Evolutionary conservation across 2,797 vertebrate species (phyloP), one percentile per base, ranked within the genome.

Genomic region (Rhinichthys osculus): DNA sequence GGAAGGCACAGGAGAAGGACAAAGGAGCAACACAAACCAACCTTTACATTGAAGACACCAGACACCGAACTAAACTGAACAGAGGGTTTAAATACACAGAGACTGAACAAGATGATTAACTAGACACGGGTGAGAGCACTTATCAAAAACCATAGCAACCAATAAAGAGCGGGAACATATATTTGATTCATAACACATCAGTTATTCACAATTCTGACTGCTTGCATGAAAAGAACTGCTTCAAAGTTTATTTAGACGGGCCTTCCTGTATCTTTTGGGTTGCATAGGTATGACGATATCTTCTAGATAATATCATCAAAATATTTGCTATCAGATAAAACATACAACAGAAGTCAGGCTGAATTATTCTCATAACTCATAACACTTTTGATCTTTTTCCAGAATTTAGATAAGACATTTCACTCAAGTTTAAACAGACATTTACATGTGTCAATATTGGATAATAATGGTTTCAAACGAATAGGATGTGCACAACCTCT

Each of bases 391-490:
- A 40, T 5, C 21, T 40, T 42, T 62, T 59, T 27, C 21, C 52
- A 27, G 35, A 27, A 62, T 27, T 16, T 1, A 67, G 70, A 44
- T 10, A 21, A 79, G 59, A 30, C n/a, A 66, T 66, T 66, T 66
- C 59, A 33, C n/a, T 62, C 21, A 2, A 21, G 23, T 47, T 30
- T 44, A 66, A 30, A 33, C 78, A 79, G 38, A 44, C 38, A 27
- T 42, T 78, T 62, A 2, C 54, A 64, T 79, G 16, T 33, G 59
- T 66, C 42, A 79, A 79, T 79, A 79, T 79, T 47, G 33, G 40
- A 6, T 47, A 30, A 13, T 21, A 47, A 33, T 27, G 16, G 13
- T 13, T 78, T 78, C 76, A 62, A 40, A 78, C 17, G 35, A 42
- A 78, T 44, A 66, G 16, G 59, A 30, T 47, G 17, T 42, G 59